Conservation (phyloP, 2,113 vertebrate species). For the Hyla sarda region DNA sequence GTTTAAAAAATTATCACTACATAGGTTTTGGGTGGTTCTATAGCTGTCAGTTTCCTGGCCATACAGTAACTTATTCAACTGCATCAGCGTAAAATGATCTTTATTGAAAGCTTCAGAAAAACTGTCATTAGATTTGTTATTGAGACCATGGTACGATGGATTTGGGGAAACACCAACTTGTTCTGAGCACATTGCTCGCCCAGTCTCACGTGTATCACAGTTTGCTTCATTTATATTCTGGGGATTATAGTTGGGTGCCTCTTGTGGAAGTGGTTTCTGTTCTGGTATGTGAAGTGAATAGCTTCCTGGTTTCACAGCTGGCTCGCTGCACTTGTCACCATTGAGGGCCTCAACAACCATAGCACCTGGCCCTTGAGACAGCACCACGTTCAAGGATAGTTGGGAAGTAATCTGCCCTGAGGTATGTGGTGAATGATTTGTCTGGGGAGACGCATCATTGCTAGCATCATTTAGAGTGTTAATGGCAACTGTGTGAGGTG, state of each 20-base stretch:
- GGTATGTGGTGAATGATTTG: conserved; percentile 82
- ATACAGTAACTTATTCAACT: conserved; percentile 67
- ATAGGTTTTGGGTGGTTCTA: conserved; percentile 65
- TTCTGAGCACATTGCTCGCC: conserved; percentile 69
- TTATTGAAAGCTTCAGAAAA: conserved; percentile 78
- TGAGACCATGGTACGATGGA: conserved; percentile 73
- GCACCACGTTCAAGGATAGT: conserved; percentile 82
- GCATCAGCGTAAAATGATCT: conserved; percentile 72
- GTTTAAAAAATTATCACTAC: conserved; percentile 68
- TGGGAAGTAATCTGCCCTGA: conserved; percentile 86
- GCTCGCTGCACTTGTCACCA: conserved; percentile 73
- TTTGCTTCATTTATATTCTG: conserved; percentile 67
- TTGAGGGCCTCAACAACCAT: conserved; percentile 72
- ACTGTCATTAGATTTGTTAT: conserved; percentile 65
- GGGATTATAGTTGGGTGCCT: conserved; percentile 65
- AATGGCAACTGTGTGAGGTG: conserved; percentile 80
- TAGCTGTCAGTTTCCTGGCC: conserved; percentile 66
- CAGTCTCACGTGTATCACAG: conserved; percentile 65
- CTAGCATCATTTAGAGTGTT: conserved; percentile 74
- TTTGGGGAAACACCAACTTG: conserved; percentile 73
- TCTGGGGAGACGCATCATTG: conserved; percentile 76
- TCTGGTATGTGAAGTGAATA: conserved; percentile 72
- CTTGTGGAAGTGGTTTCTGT: conserved; percentile 70
- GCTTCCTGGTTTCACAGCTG: conserved; percentile 75
- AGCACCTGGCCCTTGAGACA: conserved; percentile 78